Conservation (phyloP, 2,888 invertebrate species). For the Acleris holmiana region DNA sequence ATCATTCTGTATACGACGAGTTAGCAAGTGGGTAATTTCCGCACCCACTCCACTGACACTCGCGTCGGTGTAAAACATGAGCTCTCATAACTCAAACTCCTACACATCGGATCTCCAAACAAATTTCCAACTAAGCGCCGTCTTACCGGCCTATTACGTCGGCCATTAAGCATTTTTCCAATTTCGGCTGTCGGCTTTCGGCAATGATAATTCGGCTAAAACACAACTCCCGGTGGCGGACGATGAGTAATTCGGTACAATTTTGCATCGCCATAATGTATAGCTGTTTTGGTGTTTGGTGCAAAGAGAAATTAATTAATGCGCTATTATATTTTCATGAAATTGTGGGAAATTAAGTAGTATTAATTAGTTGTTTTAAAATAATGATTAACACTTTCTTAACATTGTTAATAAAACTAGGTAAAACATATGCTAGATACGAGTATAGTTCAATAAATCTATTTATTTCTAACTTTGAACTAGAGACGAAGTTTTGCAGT, state of each 20-base stretch:
- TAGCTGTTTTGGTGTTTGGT: slow-evolving; percentile 9
- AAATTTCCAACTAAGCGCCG: slow-evolving; percentile 11
- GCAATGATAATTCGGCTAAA: slow-evolving; percentile 39
- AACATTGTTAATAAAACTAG: too few species aligned
- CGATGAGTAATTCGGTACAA: slow-evolving; percentile 55
- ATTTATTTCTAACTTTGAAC: too few species aligned
- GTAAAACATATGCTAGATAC: too few species aligned
- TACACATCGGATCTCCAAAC: slow-evolving; percentile 7
- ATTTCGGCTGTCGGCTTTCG: slow-evolving; percentile 22
- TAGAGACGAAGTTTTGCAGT: too few species aligned
- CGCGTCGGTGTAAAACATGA: slow-evolving; percentile 3
- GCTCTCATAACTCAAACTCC: slow-evolving; percentile 9
- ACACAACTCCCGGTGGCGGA: slow-evolving; percentile 41
- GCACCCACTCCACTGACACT: background rate
- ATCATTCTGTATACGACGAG: too few species aligned
- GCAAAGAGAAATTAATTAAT: background rate
- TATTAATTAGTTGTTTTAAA: too few species aligned
- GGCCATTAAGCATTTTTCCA: slow-evolving; percentile 21
- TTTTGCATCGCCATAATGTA: slow-evolving; percentile 38
- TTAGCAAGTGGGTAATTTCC: background rate
- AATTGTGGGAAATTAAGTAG: too few species aligned
- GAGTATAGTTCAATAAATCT: too few species aligned
- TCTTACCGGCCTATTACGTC: slow-evolving; percentile 8
- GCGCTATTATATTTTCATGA: background rate
- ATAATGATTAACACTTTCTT: too few species aligned